Conservation (phyloP, 1,140 invertebrate genomes). For the Drosophila arizonae region DNA sequence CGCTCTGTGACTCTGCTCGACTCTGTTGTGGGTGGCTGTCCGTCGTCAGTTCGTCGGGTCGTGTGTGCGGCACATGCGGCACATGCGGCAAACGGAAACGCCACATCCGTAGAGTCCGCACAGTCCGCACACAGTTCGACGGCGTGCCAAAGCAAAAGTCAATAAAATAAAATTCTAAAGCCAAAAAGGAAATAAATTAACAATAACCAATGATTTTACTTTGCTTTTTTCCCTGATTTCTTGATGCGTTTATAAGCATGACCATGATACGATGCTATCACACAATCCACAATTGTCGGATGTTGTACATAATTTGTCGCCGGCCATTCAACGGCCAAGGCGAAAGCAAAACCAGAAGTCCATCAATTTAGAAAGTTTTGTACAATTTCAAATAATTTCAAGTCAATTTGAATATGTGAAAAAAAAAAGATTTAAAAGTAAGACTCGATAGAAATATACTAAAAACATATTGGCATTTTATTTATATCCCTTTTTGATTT, state of each 20-base stretch:
- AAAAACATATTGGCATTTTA: too few species aligned
- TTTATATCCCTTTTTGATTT: too few species aligned
- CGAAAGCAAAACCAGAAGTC: not conserved
- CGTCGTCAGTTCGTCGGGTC: slow-evolving; percentile 6
- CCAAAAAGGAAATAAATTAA: slow-evolving; percentile 77
- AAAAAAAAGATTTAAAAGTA: too few species aligned
- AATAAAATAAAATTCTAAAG: slow-evolving; percentile 67
- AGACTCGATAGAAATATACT: too few species aligned
- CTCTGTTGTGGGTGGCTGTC: slow-evolving; percentile 44
- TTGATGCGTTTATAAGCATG: slow-evolving; percentile 40
- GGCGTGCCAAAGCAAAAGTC: slow-evolving; percentile 14
- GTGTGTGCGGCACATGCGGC: slow-evolving; percentile 46
- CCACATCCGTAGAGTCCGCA: slow-evolving; percentile 64
- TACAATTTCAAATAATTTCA: too few species aligned
- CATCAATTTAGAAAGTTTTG: not conserved
- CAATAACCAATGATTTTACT: slow-evolving; percentile 70
- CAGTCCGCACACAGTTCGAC: slow-evolving; percentile 35
- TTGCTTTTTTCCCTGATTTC: slow-evolving; percentile 29
- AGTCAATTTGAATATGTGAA: too few species aligned
- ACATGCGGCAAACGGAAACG: slow-evolving; percentile 54
- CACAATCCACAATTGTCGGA: slow-evolving; percentile 43
- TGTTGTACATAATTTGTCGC: slow-evolving; percentile 46
- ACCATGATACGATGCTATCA: slow-evolving; percentile 47
- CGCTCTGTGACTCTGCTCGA: slow-evolving; percentile 25
- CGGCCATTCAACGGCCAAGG: slow-evolving; percentile 20